Evolutionary conservation across 2,113 vertebrate species (phyloP), one percentile per base, ranked within the genome.

Genomic region (Podiceps cristatus): DNA sequence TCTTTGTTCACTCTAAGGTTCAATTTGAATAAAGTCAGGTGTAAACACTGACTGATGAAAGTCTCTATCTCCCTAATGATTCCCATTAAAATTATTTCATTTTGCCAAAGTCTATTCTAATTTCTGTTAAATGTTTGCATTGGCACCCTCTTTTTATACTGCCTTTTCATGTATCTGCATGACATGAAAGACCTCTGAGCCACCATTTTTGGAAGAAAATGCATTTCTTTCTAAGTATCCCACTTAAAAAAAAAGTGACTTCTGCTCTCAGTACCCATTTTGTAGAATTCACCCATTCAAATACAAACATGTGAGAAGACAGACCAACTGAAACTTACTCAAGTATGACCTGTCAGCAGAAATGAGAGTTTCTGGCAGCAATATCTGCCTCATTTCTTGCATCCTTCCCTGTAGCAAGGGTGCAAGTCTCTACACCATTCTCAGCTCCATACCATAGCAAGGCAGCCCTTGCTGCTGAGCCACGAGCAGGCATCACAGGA

Each of bases 401-500:
- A 56, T 35, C 13, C 13, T 58, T 69, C 24, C 33, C 13, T 33
- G 9, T 12, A 45, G 37, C 12, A 29, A 35, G 37, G 13, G 13
- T 50, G 31, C 37, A 40, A 2, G 9, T 77, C 35, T 58, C 42
- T 7, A 11, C 11, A 10, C 1, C 0, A 0, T 11, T 77, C 33
- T 44, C 40, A 92, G 77, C 33, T 74, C 40, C 16, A 25, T 2
- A 1, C 5, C 16, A 18, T 55, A 44, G 24, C 0, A 1, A 33
- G 18, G 29, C 27, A 68, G n/a, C n/a, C 35, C 49, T 59, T 37
- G 37, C 40, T 42, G 47, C 62, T 59, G 44, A 86, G 37, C 86
- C 55, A 47, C 0, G 3, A 40, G 24, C 56, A 33, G 35, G 23
- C 1, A 1, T 4, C 0, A 0, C 3, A 3, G 56, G 47, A 88